A percentile compares a stretch with the other conserved stretches of the same genome.
Conservation (phyloP, 2,113 vertebrate species). For the Ctenomys sociabilis region DNA sequence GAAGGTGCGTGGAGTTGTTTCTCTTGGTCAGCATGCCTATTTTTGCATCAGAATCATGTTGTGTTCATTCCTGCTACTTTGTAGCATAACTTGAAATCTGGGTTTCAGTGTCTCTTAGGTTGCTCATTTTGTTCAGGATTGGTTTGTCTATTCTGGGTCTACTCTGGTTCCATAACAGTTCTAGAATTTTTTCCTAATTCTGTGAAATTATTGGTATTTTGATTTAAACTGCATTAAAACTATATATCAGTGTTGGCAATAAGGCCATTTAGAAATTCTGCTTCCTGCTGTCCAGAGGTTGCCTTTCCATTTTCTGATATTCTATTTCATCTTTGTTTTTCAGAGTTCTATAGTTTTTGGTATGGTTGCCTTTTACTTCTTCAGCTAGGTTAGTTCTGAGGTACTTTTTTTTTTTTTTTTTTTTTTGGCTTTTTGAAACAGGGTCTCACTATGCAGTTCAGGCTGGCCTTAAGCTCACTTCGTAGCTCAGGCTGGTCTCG, state of each 20-base stretch:
- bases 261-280: not conserved
- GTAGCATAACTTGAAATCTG: not conserved
- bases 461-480: too few relatives aligned
- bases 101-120: not conserved
- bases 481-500: too few relatives aligned
- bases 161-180: not conserved
- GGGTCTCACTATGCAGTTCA: too few relatives aligned
- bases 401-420: too few relatives aligned
- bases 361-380: not conserved
- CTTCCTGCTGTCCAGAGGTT: not conserved
- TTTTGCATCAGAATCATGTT: not conserved
- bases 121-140: not conserved
- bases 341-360: not conserved
- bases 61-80: not conserved
- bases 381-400: not conserved
- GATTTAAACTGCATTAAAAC: not conserved
- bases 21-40: not conserved
- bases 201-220: not conserved
- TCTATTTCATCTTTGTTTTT: not conserved
- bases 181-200: not conserved
- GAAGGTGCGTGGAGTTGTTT: not conserved
- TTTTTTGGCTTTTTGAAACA: too few relatives aligned
- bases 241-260: not conserved
- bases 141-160: not conserved
- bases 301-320: not conserved